Percentiles rank a stretch among this genome's conserved stretches.
phyloP scores from a whole-genome alignment of 2,113 vertebrate genomes.

The Oreocharis arfaki region DNA sequence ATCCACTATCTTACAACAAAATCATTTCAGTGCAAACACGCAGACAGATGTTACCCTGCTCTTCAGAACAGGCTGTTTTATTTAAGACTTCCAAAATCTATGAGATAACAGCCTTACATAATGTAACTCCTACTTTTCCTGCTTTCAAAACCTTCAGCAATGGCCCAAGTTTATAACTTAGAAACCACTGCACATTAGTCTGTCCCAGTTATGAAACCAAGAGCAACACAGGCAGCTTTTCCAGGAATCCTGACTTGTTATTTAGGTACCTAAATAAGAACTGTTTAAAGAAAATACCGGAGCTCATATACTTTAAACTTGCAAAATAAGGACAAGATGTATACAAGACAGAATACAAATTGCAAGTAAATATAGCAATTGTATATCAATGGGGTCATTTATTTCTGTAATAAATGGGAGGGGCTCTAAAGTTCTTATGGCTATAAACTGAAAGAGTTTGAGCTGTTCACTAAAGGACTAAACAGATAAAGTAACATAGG shows the following conservation, averaged over 20 bases:
- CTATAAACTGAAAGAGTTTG: neutral
- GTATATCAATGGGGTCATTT: neutral
- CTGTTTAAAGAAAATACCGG: neutral
- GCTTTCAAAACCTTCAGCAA: neutral
- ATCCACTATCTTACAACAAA: neutral
- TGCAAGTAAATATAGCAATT: neutral
- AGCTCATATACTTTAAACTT: neutral
- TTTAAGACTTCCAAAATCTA: neutral
- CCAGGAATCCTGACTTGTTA: conserved; percentile 8
- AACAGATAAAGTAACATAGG: neutral
- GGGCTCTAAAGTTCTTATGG: neutral
- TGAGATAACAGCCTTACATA: neutral
- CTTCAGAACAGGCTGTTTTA: neutral
- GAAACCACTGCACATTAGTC: neutral
- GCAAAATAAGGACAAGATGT: neutral
- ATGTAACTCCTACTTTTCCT: neutral
- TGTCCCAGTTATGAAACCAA: neutral
- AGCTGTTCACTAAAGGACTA: neutral
- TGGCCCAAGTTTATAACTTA: neutral
- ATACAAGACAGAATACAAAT: neutral
- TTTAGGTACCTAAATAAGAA: conserved; percentile 5
- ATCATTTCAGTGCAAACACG: neutral
- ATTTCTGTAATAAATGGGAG: neutral
- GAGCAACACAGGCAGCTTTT: neutral
- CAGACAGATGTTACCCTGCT: neutral